Evolutionary conservation across 2,797 vertebrate genomes (phyloP).

Genomic region (Eospalax fontanierii): DNA sequence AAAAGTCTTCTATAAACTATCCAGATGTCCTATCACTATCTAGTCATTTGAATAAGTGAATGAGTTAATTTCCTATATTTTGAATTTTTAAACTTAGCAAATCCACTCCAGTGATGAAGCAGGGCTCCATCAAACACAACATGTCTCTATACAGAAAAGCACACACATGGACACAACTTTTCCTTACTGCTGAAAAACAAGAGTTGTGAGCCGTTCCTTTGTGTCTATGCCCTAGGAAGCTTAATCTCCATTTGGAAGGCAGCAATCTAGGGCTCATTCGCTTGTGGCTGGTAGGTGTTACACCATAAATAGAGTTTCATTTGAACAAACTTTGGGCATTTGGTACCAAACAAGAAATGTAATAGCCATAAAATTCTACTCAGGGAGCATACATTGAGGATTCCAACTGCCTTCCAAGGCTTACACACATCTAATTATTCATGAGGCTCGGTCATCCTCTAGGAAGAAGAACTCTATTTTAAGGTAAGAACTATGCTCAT

Average conservation of each 20-base stretch:
- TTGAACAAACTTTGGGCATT: constrained; percentile 67
- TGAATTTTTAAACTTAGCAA: not conserved
- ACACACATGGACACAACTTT: not conserved
- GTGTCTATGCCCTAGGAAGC: not conserved
- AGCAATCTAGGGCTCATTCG: not conserved
- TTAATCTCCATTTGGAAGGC: constrained; percentile 21
- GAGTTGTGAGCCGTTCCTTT: not conserved
- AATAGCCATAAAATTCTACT: constrained; percentile 71
- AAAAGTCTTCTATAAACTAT: not conserved
- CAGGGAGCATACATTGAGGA: not conserved
- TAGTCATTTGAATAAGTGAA: not conserved
- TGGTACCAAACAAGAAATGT: constrained; percentile 50
- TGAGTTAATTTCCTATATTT: constrained; percentile 1
- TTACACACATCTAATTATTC: constrained; percentile 47
- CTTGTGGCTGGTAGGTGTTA: not conserved
- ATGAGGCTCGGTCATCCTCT: constrained; percentile 4
- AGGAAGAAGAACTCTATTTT: constrained; percentile 16
- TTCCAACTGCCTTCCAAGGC: constrained; percentile 46
- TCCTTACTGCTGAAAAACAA: not conserved
- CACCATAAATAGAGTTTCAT: constrained; percentile 42
- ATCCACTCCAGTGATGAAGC: not conserved
- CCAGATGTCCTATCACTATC: not conserved
- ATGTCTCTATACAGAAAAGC: not conserved
- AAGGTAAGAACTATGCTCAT: constrained; percentile 26
- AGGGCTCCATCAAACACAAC: constrained; percentile 7